Base-by-base conservation (phyloP, 2,113 vertebrate genomes). In the Australoheros scitulus region DNA sequence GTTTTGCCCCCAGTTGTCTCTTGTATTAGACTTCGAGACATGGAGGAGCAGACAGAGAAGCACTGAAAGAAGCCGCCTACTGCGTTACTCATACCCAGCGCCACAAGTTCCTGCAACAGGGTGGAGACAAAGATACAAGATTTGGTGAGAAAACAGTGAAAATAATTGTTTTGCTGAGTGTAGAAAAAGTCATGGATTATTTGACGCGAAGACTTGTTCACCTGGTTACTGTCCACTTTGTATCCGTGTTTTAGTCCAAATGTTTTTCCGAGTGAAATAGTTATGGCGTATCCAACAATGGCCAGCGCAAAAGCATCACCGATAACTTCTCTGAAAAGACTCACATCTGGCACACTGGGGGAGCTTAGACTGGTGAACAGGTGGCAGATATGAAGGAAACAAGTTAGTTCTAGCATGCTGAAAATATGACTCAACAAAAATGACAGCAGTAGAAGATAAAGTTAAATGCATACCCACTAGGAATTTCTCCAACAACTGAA, bases 191-290 rank as follows among this genome's bases (percentile, higher is more conserved):
- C 2, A 20, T 20, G 15, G 47, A 24, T 26, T 17, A 10, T 68
- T 6, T 22, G 20, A 41, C 61, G 9, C 14, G 26, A 29, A 7
- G 9, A 61, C 5, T 77, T 29, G 26, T 92, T 92, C 86, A 99
- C 98, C 97, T 99, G 98, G 92, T 98, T 99, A 93, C 96, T 98
- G 88, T 99, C 97, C 88, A 99, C 97, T 65, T 97, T 97, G 95
- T 99, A 99, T 83, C 98, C 97, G 0, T 99, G 97, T 91, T 97
- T 98, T 76, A 99, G 92, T 55, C 97, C 97, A 91, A 99, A 99
- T 77, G 97, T 99, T 96, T 99, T 99, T 61, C 97, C 98, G 22
- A 99, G 93, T 0, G 98, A 99, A 92, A 99, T 96, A 85, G 97
- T 97, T 76, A 99, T 97, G 89, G 97, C 98, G 0, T 98, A 99